Evolutionary conservation across 1,140 invertebrate genomes (phyloP), one percentile per base, ranked within the genome.

Genomic region (Tachypleus tridentatus): DNA sequence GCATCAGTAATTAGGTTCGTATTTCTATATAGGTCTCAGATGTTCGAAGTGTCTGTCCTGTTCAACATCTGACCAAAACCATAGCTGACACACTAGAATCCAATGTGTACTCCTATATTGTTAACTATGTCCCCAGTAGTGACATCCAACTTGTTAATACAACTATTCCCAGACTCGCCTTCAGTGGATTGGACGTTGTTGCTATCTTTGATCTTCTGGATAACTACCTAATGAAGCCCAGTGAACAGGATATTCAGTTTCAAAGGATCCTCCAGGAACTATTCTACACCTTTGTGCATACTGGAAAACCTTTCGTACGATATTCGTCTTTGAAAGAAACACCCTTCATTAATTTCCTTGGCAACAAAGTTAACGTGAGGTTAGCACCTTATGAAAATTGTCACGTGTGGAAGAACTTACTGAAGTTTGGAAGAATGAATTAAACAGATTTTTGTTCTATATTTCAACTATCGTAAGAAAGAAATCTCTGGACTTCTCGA

Each of bases 281-380:
- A 1, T 92, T 92, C 74, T 90, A 89, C 72, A 83, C 86, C 67
- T 91, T 84, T 69, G 87, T 90, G 0, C 84, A 84, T 78, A 64
- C 57, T 4, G 87, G 86, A 7, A 81, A 82, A 58, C 67, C 67
- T 0, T 29, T 53, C n/a, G 54, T 65, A 9, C 29, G 54, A 47
- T 59, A 68, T 4, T 62, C 62, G 6, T 79, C 83, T 85, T 88
- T 72, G 87, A 89, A 72, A 78, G 82, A 0, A 73, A 84, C 5
- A 76, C 83, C 0, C 77, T 82, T 49, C 76, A 76, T 10, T 82
- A 82, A 52, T 83, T 87, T 74, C 81, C 83, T 0, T 51, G 67
- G 67, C 3, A 56, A 64, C 4, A 8, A 54, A 4, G 57, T 68
- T 10, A 51, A 56, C 7, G 62, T 57, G 11, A 11, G 51, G 4